Evolutionary conservation across 2,113 vertebrate species (phyloP), one percentile per base, ranked within the genome.

Genomic region (Malurus elegans): DNA sequence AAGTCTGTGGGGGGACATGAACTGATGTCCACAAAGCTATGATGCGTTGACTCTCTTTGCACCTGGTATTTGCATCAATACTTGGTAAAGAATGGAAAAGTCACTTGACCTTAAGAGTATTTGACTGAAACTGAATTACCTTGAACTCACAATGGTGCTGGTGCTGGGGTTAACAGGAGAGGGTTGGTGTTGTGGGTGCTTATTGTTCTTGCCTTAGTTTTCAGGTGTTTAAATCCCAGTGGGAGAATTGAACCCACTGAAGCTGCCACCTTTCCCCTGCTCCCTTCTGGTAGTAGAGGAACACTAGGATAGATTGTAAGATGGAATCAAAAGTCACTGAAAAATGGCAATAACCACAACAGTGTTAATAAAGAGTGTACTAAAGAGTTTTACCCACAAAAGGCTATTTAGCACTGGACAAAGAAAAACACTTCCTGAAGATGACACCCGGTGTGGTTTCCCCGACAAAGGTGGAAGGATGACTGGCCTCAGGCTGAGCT

Each of bases 121-220:
- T 44, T 48, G 80, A 8, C 31, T 38, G 36, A 36, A 62, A 58
- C 60, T 42, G 32, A 31, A 32, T 50, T 73, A 26, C 8, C 23
- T 66, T 62, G 18, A 31, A 26, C 28, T 79, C 0, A 0, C 0
- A 3, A 0, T 36, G 28, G 16, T 80, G 28, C 29, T 58, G 17
- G 15, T 31, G 53, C n/a, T 42, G 14, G 21, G 16, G 13, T 61
- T 73, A 45, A 11, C 9, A 40, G 40, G 8, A 26, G 75, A 60
- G 29, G 25, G 5, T 21, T 54, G 15, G 12, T 61, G 31, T 5
- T 56, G 28, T 60, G 57, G 21, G 9, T 64, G 53, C 44, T 64
- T 32, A 9, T 13, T 18, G 9, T 48, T 32, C 60, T 69, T 67
- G 36, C 47, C 32, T 64, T 73, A 13, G 9, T 38, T 78, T 78